phyloP scores from a whole-genome alignment of 2,113 vertebrate species.

The Morone chrysops region DNA sequence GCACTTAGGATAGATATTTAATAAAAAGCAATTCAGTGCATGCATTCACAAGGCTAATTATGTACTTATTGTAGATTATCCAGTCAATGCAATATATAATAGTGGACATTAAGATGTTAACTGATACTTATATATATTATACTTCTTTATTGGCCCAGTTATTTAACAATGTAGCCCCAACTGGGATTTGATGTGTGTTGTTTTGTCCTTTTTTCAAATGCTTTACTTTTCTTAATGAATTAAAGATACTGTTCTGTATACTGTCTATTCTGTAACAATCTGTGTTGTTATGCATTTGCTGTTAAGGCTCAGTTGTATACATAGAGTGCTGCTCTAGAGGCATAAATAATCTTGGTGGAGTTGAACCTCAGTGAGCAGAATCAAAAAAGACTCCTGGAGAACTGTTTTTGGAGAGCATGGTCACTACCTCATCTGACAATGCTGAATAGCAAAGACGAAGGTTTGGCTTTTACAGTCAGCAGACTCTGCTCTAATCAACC shows the following conservation, averaged over 20 bases:
- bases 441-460: too few relatives aligned
- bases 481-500: too few relatives aligned
- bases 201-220: background rate
- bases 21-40: background rate
- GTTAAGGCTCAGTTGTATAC: background rate
- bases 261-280: background rate
- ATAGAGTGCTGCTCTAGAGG: background rate
- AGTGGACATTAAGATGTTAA: background rate
- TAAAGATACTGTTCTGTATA: background rate
- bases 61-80: background rate
- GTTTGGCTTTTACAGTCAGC: too few relatives aligned
- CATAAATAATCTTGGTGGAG: slow-evolving; percentile 7
- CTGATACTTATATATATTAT: background rate
- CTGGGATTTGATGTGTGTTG: background rate
- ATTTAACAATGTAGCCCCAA: background rate
- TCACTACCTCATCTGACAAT: background rate
- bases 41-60: background rate
- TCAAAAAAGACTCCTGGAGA: background rate
- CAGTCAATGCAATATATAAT: background rate
- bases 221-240: background rate
- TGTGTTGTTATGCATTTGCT: background rate
- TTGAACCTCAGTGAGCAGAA: background rate
- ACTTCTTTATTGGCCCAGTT: background rate
- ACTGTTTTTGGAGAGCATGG: background rate
- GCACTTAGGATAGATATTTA: background rate